Evolutionary conservation across 2,888 invertebrate genomes (phyloP), one percentile per base, ranked within the genome.

Genomic region (Sarcophaga variegata): DNA sequence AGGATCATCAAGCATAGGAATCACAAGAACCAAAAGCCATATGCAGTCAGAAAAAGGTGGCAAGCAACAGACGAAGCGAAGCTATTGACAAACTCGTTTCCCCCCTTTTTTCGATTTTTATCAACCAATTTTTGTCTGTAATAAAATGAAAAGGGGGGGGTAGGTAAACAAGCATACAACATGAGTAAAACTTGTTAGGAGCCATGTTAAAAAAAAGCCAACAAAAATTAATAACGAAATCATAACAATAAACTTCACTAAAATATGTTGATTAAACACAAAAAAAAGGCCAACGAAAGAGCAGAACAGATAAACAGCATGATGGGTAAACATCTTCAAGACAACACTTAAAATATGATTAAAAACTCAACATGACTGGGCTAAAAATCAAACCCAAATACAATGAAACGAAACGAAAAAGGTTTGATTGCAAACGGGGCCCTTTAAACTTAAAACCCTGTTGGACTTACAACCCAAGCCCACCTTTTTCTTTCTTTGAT

Each of bases 221-320:
- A 85, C 74, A 88, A 79, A 64, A 71, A 64, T 64, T 37, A 45
- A 54, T 59, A 70, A 77, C 37, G 37, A 64, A 88, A 88, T 88
- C 89, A 90, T 90, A 90, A 90, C 88, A 90, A 90, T 90, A 90
- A 90, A 90, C 84, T 89, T 87, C 81, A 89, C 86, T 90, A 87
- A 90, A 89, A 88, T 90, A 90, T 90, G 90, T 87, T 90, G 88
- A 90, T 90, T 89, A 74, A 84, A 84, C 78, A 87, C n/a, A n/a
- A n/a, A 22, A 87, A 37, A 81, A 66, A 69, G 54, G 11, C n/a
- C 22, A 47, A 45, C 10, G 22, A 22, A 22, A 3, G 17, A 64
- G 54, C 25, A 54, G 4, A 71, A n/a, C 25, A 64, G 70, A 4
- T 37, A 37, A 37, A 37, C 17, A 69, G 4, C 64, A 59, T 72